These are phyloP conservation scores for Acestrorhynchus altus DNA, from an alignment of 2,797 vertebrate species.

Conservation along the genomic window DNA sequence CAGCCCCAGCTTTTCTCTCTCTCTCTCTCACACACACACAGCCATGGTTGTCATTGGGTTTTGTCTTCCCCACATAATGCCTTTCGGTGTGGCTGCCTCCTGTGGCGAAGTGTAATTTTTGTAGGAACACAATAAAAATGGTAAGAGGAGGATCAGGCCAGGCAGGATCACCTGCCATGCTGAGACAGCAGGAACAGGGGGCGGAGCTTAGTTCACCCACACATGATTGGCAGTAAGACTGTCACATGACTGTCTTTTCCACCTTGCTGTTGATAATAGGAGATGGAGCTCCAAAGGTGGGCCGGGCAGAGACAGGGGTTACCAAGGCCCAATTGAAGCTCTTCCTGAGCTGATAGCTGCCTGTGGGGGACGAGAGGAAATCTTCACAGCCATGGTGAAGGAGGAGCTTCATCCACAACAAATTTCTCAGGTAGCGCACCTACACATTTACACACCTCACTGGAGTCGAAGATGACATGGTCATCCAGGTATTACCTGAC, in stretches of 20 bases:
- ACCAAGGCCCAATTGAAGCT: conserved; percentile 83
- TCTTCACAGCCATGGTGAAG: conserved; percentile 82
- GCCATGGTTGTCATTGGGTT: conserved; percentile 28
- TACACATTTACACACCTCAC: not conserved
- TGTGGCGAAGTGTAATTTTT: conserved; percentile 55
- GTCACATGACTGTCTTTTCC: conserved; percentile 46
- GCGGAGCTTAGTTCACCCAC: conserved; percentile 15
- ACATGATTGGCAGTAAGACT: conserved; percentile 32
- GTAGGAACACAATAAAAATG: conserved; percentile 66
- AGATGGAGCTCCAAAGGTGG: conserved; percentile 80
- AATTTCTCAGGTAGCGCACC: conserved; percentile 84
- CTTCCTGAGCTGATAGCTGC: conserved; percentile 92
- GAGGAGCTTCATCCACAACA: conserved; percentile 80
- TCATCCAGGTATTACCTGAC: not conserved
- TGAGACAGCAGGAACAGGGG: conserved; percentile 40
- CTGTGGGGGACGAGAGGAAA: conserved; percentile 84
- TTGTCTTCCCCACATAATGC: conserved; percentile 36
- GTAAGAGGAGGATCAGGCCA: conserved; percentile 57
- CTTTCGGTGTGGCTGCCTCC: conserved; percentile 27
- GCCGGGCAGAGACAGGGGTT: conserved; percentile 64
- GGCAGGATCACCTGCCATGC: conserved; percentile 41
- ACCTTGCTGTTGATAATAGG: conserved; percentile 68
- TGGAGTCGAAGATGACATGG: not conserved
- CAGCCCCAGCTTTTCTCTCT: not conserved
- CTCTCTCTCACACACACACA: conserved; percentile 27